Evolutionary conservation across 2,888 invertebrate genomes (phyloP).

Genomic region (Cryptocheilus praepositus): DNA sequence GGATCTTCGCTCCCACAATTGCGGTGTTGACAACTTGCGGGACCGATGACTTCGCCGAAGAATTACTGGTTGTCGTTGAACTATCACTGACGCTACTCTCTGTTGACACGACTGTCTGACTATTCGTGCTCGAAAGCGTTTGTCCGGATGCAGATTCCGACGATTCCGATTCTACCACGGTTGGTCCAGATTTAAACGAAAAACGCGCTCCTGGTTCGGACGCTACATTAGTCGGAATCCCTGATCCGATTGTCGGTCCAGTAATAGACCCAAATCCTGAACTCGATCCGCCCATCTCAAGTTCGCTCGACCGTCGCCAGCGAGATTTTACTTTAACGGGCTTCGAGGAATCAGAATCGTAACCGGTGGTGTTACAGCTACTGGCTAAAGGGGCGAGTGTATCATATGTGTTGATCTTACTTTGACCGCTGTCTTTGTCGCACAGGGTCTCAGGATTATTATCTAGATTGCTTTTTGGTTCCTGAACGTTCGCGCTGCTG

Average conservation of each 20-base stretch:
- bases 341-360: slow-evolving; percentile 76
- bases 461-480: slow-evolving; percentile 62
- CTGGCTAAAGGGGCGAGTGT: slow-evolving; percentile 58
- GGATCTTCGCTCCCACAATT: slow-evolving; percentile 64
- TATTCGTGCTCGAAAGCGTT: slow-evolving; percentile 18
- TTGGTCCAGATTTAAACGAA: slow-evolving; percentile 32
- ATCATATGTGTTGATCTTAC: slow-evolving; percentile 56
- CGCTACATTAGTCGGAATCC: slow-evolving; percentile 68
- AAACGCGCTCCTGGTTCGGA: slow-evolving; percentile 44
- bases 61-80: slow-evolving; percentile 12
- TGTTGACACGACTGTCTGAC: slow-evolving; percentile 32
- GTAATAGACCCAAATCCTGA: slow-evolving; percentile 65
- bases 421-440: slow-evolving; percentile 66
- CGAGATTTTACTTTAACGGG: slow-evolving; percentile 88
- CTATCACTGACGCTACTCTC: slow-evolving; percentile 37
- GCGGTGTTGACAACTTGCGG: slow-evolving; percentile 54
- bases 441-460: slow-evolving; percentile 65
- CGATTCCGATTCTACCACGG: slow-evolving; percentile 29
- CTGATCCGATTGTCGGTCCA: slow-evolving; percentile 73
- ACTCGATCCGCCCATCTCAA: slow-evolving; percentile 78
- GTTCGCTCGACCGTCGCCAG: slow-evolving; percentile 85
- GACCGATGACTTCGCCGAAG: slow-evolving; percentile 12
- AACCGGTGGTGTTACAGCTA: slow-evolving; percentile 58
- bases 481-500: slow-evolving; percentile 43
- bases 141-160: slow-evolving; percentile 21